phyloP scores from a whole-genome alignment of 1,140 invertebrate genomes.

The Ceratoteleas bidentatus region DNA sequence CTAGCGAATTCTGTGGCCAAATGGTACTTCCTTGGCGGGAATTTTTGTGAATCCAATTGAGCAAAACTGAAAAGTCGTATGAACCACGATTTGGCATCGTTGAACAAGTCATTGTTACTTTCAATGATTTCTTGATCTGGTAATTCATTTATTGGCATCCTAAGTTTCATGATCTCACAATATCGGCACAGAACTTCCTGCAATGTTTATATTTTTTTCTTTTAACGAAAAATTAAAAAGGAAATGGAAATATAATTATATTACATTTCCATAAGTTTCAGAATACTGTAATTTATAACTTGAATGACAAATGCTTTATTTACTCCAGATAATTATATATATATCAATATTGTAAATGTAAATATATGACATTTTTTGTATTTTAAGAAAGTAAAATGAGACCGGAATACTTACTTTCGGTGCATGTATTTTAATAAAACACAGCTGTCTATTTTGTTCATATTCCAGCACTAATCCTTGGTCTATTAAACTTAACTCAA shows the following conservation, averaged over 20 bases:
- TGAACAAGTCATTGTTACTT: slow-evolving; percentile 71
- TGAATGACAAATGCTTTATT: no score
- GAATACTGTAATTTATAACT: no score
- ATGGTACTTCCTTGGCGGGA: slow-evolving; percentile 81
- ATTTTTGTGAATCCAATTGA: slow-evolving; percentile 81
- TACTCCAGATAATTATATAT: no score
- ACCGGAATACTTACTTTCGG: slow-evolving; percentile 80
- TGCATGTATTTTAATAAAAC: slow-evolving; percentile 89
- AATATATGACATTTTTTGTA: no score
- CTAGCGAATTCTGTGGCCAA: slow-evolving; percentile 86
- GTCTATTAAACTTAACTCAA: slow-evolving; percentile 83
- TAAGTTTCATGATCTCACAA: slow-evolving; percentile 92
- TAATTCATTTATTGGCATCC: slow-evolving; percentile 92
- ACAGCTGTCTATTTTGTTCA: slow-evolving; percentile 83
- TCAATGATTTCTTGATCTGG: slow-evolving; percentile 68
- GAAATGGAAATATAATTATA: no score
- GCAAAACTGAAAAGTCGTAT: slow-evolving; percentile 75
- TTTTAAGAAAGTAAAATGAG: no score
- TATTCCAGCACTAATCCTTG: slow-evolving; percentile 85
- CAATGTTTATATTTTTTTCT: slow-evolving; percentile 2
- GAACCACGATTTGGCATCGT: slow-evolving; percentile 77
- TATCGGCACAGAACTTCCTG: slow-evolving; percentile 89
- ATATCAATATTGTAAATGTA: no score
- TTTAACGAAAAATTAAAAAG: not conserved
- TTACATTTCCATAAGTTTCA: no score